Evolutionary conservation across 2,888 invertebrate genomes (phyloP).

Genomic region (Caenorhabditis sp.): DNA sequence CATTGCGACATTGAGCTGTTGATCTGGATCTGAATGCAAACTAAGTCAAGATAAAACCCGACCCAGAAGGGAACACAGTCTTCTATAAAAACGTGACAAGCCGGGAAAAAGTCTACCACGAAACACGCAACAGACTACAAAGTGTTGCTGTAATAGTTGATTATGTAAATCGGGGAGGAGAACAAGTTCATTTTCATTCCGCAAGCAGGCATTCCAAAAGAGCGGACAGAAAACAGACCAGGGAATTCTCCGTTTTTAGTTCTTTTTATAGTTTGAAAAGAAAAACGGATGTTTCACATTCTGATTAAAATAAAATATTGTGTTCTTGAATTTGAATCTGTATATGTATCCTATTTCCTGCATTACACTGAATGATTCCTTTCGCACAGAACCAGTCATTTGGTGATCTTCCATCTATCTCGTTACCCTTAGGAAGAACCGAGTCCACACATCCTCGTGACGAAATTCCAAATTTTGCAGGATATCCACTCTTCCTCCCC

Average conservation of each 20-base stretch:
- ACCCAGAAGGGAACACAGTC: slow-evolving; percentile 9
- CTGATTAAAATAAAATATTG: too few relatives aligned
- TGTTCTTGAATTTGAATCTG: too few relatives aligned
- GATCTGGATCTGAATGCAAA: slow-evolving; percentile 65
- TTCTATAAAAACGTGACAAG: slow-evolving; percentile 22
- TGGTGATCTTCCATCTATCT: neutral
- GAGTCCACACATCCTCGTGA: slow-evolving; percentile 8
- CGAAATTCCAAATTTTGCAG: slow-evolving; percentile 49
- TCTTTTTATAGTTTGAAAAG: too few relatives aligned
- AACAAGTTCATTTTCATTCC: slow-evolving; percentile 15
- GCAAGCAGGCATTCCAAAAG: slow-evolving; percentile 14
- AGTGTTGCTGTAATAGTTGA: slow-evolving; percentile 25
- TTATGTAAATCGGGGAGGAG: slow-evolving; percentile 34
- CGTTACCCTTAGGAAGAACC: slow-evolving; percentile 4
- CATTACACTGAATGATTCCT: too few relatives aligned
- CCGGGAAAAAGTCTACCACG: neutral
- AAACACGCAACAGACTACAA: slow-evolving; percentile 34
- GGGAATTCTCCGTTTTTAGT: neutral
- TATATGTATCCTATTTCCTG: too few relatives aligned
- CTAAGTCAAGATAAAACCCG: slow-evolving; percentile 34
- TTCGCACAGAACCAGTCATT: too few relatives aligned
- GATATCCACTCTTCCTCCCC: slow-evolving; percentile 25
- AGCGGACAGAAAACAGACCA: slow-evolving; percentile 7
- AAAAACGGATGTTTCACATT: too few relatives aligned
- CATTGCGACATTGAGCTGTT: slow-evolving; percentile 42